Evolutionary conservation across 2,113 vertebrate genomes (phyloP).

Genomic region (Euleptes europaea): DNA sequence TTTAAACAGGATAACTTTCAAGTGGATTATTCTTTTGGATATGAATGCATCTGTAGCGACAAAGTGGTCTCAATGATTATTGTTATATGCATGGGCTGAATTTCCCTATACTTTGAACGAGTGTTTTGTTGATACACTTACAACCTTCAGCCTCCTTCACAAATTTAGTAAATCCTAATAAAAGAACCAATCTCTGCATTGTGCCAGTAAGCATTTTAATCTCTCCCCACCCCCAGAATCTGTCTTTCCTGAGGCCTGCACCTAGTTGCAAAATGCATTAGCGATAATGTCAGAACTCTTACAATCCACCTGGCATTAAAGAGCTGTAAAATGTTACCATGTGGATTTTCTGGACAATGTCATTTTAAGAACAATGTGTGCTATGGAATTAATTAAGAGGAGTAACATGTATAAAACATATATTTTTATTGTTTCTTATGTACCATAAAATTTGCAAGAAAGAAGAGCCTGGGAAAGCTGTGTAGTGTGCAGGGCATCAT

Average conservation of each 20-base stretch:
- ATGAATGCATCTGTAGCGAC: background rate
- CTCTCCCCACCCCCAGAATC: slow-evolving; percentile 45
- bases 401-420: slow-evolving; percentile 58
- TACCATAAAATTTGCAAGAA: slow-evolving; percentile 70
- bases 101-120: background rate
- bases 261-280: slow-evolving; percentile 63
- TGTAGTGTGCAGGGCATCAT: slow-evolving; percentile 46
- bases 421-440: slow-evolving; percentile 67
- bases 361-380: slow-evolving; percentile 55
- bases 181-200: slow-evolving; percentile 36
- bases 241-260: slow-evolving; percentile 52
- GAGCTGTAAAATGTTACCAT: slow-evolving; percentile 51
- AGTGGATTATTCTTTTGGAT: background rate
- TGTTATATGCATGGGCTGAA: background rate
- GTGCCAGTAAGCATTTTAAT: slow-evolving; percentile 36
- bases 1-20: background rate
- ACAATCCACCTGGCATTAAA: slow-evolving; percentile 45
- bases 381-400: slow-evolving; percentile 68
- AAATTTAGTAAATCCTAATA: background rate
- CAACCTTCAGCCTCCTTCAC: background rate
- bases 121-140: background rate
- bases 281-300: slow-evolving; percentile 49
- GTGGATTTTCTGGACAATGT: slow-evolving; percentile 65
- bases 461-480: slow-evolving; percentile 68
- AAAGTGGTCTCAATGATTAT: background rate